phyloP scores from a whole-genome alignment of 2,797 vertebrate genomes.

The Sardinella longiceps region DNA sequence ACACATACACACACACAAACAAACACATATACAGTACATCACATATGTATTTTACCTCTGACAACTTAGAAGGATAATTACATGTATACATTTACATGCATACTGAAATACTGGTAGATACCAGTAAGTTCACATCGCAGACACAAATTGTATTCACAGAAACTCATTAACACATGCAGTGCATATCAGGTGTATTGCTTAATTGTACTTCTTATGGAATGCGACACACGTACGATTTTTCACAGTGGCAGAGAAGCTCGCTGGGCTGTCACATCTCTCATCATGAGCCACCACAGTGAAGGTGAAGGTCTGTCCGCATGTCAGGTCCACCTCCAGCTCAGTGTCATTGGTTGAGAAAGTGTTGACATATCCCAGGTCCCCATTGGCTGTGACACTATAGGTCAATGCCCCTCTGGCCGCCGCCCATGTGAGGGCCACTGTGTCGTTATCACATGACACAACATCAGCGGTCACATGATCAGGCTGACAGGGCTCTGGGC shows the following conservation, averaged over 20 bases:
- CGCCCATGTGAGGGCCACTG: constrained; percentile 66
- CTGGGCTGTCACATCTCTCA: constrained; percentile 59
- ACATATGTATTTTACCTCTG: neutral
- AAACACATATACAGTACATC: too few relatives aligned
- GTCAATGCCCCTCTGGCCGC: constrained; percentile 57
- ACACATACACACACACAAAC: neutral
- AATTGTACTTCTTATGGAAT: neutral
- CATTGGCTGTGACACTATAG: constrained; percentile 63
- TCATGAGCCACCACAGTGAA: constrained; percentile 66
- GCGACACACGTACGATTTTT: constrained; percentile 62
- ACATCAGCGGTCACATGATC: constrained; percentile 52
- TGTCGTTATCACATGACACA: constrained; percentile 64
- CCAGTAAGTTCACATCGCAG: too few relatives aligned
- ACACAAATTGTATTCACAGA: too few relatives aligned
- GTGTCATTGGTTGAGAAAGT: constrained; percentile 60
- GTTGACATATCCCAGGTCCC: constrained; percentile 64
- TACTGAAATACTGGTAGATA: too few relatives aligned
- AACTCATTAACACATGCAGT: neutral
- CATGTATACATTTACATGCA: too few relatives aligned
- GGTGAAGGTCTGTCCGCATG: constrained; percentile 74
- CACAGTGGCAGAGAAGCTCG: constrained; percentile 56
- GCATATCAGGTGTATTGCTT: neutral
- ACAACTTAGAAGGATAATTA: too few relatives aligned
- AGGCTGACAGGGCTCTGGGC: constrained; percentile 73
- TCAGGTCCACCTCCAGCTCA: constrained; percentile 54